Evolutionary conservation across 35 echinoderm and acorn worm species (phyloP), one percentile per base, ranked within the genome.

Genomic region (Ophiothrix spiculata): DNA sequence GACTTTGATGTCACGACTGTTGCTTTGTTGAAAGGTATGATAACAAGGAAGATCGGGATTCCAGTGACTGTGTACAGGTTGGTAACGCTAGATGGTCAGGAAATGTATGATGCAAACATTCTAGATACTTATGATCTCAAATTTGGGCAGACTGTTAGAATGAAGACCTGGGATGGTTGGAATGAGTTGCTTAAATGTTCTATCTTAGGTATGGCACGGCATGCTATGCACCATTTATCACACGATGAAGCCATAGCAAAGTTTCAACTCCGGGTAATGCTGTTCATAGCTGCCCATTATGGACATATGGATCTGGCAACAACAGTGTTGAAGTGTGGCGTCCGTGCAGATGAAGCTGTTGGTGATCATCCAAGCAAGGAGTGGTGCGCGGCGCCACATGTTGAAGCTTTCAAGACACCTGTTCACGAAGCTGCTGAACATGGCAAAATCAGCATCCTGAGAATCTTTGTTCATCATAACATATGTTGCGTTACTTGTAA

Each of bases 121-220:
- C 39, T 98, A 10, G 84, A 85, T 1, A 79, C 75, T 42, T 98
- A 98, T 69, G 88, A 88, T 41, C 85, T 98, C 73, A 79, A 88
- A 76, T 35, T 94, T 23, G 92, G 87, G 0, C 37, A 63, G 41
- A 91, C 92, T 1, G 86, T 98, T 10, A 42, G 77, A 8, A 56
- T 98, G 73, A 82, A 94, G 56, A 98, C 95, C 0, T 89, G 89
- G 81, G 95, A 98, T 78, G 95, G 95, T 1, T 98, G 95, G 95
- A 98, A 98, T 83, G 95, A 98, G 39, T 94, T 98, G 33, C 89
- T 98, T 12, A 93, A 92, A 76, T 81, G 88, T 14, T 82, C 92
- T 8, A 86, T 91, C 38, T 89, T 94, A 36, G 95, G 95, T 41
- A 90, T 92, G 32, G 88, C 93, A 3, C 38, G 90, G 1, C 89